These are phyloP conservation scores for Keiferia lycopersicella DNA, from an alignment of 2,888 invertebrate species.

Conservation along the genomic window DNA sequence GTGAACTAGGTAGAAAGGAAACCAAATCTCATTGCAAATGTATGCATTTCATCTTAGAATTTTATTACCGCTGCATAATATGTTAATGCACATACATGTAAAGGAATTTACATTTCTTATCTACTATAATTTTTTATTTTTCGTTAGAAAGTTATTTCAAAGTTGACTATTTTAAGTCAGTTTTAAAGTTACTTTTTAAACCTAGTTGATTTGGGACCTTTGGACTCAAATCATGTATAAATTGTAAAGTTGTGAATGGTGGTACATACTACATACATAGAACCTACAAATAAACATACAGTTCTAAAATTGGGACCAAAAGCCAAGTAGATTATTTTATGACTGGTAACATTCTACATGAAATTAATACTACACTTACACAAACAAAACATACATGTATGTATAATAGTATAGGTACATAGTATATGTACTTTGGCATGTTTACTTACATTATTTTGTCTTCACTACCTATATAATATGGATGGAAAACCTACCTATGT, in stretches of 20 bases:
- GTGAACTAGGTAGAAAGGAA: not conserved
- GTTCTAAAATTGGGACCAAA: conserved; percentile 40
- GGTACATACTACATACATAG: not conserved
- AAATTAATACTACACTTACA: too few species aligned
- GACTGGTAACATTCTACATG: too few species aligned
- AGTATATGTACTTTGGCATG: not conserved
- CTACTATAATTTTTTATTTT: not conserved
- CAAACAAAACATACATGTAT: too few species aligned
- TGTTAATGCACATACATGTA: not conserved
- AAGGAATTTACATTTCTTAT: not conserved
- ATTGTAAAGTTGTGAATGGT: not conserved
- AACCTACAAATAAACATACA: conserved; percentile 25
- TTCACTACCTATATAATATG: not conserved
- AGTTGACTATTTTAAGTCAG: too few species aligned
- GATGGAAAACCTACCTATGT: too few species aligned
- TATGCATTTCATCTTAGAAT: conserved; percentile 14
- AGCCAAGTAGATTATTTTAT: too few species aligned
- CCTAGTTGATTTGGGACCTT: not conserved
- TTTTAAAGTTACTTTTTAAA: too few species aligned
- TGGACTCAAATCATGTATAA: conserved; percentile 1
- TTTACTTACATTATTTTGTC: not conserved
- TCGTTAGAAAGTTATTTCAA: too few species aligned
- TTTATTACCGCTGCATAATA: conserved; percentile 7
- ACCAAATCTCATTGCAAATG: conserved; percentile 9
- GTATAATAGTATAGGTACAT: too few species aligned